Evolutionary conservation across 2,113 vertebrate genomes (phyloP), one percentile per base, ranked within the genome.

Genomic region (Columbina picui): DNA sequence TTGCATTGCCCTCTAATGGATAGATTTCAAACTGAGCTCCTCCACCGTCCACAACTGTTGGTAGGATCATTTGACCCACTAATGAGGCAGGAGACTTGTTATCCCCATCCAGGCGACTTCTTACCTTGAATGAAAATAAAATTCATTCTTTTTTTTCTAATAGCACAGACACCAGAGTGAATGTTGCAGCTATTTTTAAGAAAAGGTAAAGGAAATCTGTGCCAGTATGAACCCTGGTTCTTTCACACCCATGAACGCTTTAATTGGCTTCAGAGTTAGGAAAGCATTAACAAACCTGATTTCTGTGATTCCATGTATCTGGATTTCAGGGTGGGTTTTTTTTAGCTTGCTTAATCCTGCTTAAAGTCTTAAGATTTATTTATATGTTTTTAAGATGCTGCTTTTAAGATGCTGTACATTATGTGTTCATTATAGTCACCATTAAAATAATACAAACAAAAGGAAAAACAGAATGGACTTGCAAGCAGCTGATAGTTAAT

Each of bases 301-400:
- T 93, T 92, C 90, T 92, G 83, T 92, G 91, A 89, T 92, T 97
- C 93, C 65, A 76, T 0, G 14, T 90, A 93, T 97, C 94, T 95
- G 96, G 95, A 93, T 96, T 89, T 93, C 88, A 90, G 84, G 64
- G 84, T 82, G 47, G 12, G 5, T 10, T 88, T 78, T 84, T 93
- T 94, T 93, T 65, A 83, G 81, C 59, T 88, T 93, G 71, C 82
- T 65, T 92, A 95, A 96, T 96, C 94, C 91, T 90, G 61, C 91
- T 97, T 96, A 90, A 95, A 78, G 85, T 84, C 90, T 95, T 91
- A 78, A 93, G 93, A 94, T 96, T 95, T 93, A 96, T 97, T 94
- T 95, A 47, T 85, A 80, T 95, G 87, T 95, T 95, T 96, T 65
- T 89, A 93, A 94, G 87, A 96, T 77, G 83, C 71, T 85, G 45